phyloP scores from a whole-genome alignment of 2,797 vertebrate genomes.

The Ibycter americanus region DNA sequence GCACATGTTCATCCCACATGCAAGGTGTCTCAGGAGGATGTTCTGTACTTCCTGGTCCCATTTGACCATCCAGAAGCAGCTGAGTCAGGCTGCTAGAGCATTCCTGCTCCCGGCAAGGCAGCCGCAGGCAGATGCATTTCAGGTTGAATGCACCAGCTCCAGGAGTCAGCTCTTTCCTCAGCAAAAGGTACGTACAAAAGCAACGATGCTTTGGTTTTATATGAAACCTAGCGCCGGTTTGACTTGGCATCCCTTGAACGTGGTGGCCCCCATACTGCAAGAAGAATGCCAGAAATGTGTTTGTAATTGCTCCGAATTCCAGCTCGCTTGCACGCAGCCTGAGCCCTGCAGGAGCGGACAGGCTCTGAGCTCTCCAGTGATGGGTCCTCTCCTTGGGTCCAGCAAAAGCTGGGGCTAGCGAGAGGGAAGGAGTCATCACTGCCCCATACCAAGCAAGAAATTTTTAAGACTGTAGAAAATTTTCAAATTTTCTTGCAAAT shows the following conservation, averaged over 20 bases:
- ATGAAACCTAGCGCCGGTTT: background rate
- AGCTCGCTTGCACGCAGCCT: background rate
- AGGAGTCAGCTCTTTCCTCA: background rate
- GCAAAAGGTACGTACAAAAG: background rate
- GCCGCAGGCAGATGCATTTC: background rate
- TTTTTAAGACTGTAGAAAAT: background rate
- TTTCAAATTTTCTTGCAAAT: background rate
- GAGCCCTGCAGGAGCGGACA: background rate
- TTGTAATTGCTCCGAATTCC: background rate
- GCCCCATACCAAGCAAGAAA: background rate
- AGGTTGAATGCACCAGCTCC: rapidly evolving
- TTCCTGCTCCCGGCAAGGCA: background rate
- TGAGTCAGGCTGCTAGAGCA: background rate
- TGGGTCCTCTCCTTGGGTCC: background rate
- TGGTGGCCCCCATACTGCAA: background rate
- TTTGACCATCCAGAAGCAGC: background rate
- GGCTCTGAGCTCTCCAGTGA: background rate
- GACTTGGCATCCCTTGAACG: background rate
- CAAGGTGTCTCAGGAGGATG: background rate
- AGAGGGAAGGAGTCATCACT: background rate
- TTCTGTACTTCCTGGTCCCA: background rate
- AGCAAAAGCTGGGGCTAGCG: background rate
- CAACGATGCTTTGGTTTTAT: background rate
- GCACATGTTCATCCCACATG: background rate
- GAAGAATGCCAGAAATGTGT: constrained; percentile 9